These are phyloP conservation scores for Physella acuta DNA, from an alignment of 1,140 invertebrate species.

Conservation along the genomic window DNA sequence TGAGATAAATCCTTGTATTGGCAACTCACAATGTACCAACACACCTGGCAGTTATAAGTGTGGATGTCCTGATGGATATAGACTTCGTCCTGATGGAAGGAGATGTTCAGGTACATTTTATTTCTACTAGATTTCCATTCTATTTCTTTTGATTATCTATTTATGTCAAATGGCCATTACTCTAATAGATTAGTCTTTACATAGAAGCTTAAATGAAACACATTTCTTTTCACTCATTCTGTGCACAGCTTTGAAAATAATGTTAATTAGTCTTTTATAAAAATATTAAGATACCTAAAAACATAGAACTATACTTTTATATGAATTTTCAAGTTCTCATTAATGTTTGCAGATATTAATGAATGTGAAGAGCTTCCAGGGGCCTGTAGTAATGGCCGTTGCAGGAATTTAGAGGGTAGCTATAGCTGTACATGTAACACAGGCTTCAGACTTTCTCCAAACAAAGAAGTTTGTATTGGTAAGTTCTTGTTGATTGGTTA, in stretches of 20 bases:
- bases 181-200: no score
- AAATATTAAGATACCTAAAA: no score
- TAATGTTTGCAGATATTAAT: conserved; percentile 75
- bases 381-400: conserved; percentile 71
- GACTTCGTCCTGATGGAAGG: conserved; percentile 66
- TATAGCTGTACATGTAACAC: conserved; percentile 83
- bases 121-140: no score
- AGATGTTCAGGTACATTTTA: conserved; percentile 69
- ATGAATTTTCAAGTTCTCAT: no score
- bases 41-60: conserved; percentile 54
- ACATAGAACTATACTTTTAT: no score
- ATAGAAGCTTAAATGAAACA: no score
- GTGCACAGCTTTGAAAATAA: no score
- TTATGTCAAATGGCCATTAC: no score
- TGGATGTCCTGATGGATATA: conserved; percentile 69
- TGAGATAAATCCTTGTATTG: conserved; percentile 41
- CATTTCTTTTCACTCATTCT: no score
- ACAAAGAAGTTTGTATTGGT: conserved; percentile 73
- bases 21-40: conserved; percentile 55
- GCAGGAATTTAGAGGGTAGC: conserved; percentile 60
- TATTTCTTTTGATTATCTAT: no score
- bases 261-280: no score
- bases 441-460: conserved; percentile 74
- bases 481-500: conserved; percentile 17
- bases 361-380: conserved; percentile 78